These are phyloP conservation scores for Tylochromis polylepis DNA, from an alignment of 2,113 vertebrate species.

Conservation along the genomic window DNA sequence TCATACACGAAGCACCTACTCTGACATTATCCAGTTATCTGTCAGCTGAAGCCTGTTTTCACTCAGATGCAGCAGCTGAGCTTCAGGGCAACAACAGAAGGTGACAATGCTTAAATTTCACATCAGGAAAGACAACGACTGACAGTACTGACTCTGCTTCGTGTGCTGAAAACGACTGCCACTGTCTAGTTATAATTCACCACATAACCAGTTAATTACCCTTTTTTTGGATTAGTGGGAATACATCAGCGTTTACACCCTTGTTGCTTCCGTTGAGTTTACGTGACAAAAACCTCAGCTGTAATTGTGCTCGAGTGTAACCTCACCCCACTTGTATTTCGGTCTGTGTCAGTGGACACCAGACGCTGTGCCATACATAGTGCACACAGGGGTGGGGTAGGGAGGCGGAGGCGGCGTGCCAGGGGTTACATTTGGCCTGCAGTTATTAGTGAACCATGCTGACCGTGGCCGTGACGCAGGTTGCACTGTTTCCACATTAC, in stretches of 20 bases:
- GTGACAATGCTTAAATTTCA: not conserved
- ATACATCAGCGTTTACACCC: not conserved
- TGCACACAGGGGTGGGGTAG: conserved; percentile 16
- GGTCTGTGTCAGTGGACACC: conserved; percentile 36
- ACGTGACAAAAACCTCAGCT: not conserved
- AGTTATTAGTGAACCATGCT: conserved; percentile 59
- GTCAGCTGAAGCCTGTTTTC: conserved; percentile 49
- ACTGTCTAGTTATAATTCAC: not conserved
- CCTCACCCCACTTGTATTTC: conserved; percentile 13
- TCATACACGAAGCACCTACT: not conserved
- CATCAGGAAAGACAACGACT: not conserved
- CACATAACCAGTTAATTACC: not conserved
- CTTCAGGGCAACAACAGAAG: not conserved
- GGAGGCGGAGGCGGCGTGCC: conserved; percentile 26
- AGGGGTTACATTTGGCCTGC: conserved; percentile 45
- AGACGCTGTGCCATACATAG: conserved; percentile 11
- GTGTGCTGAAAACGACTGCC: not conserved
- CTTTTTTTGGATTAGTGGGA: not conserved
- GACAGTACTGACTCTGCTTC: not conserved
- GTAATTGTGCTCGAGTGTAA: not conserved
- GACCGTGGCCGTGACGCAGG: conserved; percentile 31
- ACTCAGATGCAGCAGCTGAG: conserved; percentile 19
- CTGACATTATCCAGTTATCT: conserved; percentile 22
- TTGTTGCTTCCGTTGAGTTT: not conserved
- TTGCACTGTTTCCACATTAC: conserved; percentile 57